phyloP scores from a whole-genome alignment of 2,797 vertebrate species.

The Antennarius maculatus region DNA sequence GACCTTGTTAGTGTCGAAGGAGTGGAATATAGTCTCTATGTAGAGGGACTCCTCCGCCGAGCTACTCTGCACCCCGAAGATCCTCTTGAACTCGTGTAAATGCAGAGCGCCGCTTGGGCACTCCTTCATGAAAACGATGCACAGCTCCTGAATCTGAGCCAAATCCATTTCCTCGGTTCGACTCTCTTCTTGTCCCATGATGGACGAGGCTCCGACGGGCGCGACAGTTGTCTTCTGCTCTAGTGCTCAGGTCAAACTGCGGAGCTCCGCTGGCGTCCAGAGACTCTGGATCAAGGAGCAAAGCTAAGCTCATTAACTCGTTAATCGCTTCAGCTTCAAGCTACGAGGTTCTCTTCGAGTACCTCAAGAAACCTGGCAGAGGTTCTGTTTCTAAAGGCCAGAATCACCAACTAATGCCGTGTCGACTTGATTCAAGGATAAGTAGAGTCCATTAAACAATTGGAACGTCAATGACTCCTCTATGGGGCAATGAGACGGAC shows the following conservation, averaged over 20 bases:
- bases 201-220: not conserved
- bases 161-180: constrained; percentile 53
- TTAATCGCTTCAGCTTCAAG: constrained; percentile 30
- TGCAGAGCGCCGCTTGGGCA: constrained; percentile 74
- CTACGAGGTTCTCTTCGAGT: not conserved
- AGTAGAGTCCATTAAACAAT: too few relatives aligned
- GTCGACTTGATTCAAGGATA: too few relatives aligned
- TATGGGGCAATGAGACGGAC: too few relatives aligned
- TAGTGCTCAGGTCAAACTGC: constrained; percentile 13
- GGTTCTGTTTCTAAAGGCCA: too few relatives aligned
- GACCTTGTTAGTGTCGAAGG: constrained; percentile 73
- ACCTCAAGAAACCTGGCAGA: not conserved
- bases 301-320: constrained; percentile 18
- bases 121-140: constrained; percentile 72
- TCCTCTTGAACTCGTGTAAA: constrained; percentile 76
- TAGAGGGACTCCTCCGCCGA: constrained; percentile 70
- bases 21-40: constrained; percentile 69
- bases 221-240: not conserved
- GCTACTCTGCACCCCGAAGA: constrained; percentile 66
- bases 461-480: too few relatives aligned
- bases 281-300: not conserved
- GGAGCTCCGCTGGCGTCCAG: not conserved
- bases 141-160: constrained; percentile 73
- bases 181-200: constrained; percentile 64
- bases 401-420: too few relatives aligned